These are phyloP conservation scores for Trichosurus vulpecula DNA, from an alignment of 2,797 vertebrate species.

Conservation along the genomic window DNA sequence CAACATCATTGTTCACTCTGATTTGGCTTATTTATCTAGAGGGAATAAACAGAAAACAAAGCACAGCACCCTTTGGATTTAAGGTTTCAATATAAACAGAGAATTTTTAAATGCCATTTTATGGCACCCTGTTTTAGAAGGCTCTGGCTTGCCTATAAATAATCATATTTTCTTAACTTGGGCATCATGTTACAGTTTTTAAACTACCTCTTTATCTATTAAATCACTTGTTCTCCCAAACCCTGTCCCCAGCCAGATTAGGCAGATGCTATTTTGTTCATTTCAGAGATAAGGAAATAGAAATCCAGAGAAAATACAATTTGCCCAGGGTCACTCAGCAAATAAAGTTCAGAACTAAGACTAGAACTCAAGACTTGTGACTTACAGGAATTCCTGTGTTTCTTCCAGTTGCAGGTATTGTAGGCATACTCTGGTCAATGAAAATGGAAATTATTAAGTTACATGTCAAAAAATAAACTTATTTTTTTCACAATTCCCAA, in stretches of 20 bases:
- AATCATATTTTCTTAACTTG: constrained; percentile 29
- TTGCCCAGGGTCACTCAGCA: background rate
- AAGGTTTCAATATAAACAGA: constrained; percentile 28
- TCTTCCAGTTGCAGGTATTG: background rate
- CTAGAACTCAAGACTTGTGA: background rate
- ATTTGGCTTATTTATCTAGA: constrained; percentile 45
- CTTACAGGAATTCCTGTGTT: background rate
- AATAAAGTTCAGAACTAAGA: background rate
- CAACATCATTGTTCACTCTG: background rate
- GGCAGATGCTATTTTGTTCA: background rate
- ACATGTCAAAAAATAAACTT: background rate
- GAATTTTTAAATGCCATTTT: constrained; percentile 44
- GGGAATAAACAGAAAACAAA: constrained; percentile 8
- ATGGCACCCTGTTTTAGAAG: constrained; percentile 33
- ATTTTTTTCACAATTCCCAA: background rate
- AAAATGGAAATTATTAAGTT: background rate
- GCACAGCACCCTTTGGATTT: constrained; percentile 12
- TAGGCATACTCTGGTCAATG: background rate
- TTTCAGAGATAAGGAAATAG: background rate
- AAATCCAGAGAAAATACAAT: background rate
- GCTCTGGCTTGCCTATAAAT: background rate
- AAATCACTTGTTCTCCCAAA: constrained; percentile 10
- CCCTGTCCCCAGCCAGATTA: background rate
- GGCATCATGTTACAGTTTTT: background rate
- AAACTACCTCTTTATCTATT: constrained; percentile 2